These are phyloP conservation scores for Ceratothoa steindachneri DNA, from an alignment of 2,888 invertebrate genomes.

Conservation along the genomic window DNA sequence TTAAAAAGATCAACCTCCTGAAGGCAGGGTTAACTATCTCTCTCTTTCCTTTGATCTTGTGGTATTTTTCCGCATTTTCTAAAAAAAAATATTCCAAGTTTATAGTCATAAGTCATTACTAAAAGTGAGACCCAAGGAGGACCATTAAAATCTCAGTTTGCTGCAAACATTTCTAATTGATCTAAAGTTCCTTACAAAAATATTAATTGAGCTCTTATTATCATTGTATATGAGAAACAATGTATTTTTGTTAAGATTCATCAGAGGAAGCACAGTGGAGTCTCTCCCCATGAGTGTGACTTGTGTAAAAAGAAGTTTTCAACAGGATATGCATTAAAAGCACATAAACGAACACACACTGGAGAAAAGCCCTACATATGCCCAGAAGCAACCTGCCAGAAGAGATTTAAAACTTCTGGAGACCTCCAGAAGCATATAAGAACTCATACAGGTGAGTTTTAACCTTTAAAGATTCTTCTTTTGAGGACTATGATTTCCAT, in stretches of 20 bases:
- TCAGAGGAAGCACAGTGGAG: slow-evolving; percentile 55
- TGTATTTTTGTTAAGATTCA: slow-evolving; percentile 55
- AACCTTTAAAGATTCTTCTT: not conserved
- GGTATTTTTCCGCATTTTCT: no score
- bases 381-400: slow-evolving; percentile 57
- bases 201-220: no score
- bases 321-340: slow-evolving; percentile 58
- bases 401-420: slow-evolving; percentile 62
- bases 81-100: no score
- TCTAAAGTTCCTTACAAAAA: no score
- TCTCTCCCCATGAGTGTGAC: slow-evolving; percentile 55
- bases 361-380: slow-evolving; percentile 54
- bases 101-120: no score
- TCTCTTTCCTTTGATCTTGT: no score
- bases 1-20: no score
- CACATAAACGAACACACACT: slow-evolving; percentile 61
- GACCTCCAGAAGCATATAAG: slow-evolving; percentile 62
- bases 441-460: slow-evolving; percentile 59
- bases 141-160: no score
- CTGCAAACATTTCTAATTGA: no score
- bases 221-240: no score
- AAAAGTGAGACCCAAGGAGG: no score
- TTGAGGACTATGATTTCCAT: not conserved
- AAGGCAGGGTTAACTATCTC: no score
- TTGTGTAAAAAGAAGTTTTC: slow-evolving; percentile 55